A percentile compares a stretch with the other conserved stretches of the same genome.
These are phyloP conservation scores for Phalacrocorax brasilianus DNA, from an alignment of 2,113 vertebrate species.

Conservation along the genomic window DNA sequence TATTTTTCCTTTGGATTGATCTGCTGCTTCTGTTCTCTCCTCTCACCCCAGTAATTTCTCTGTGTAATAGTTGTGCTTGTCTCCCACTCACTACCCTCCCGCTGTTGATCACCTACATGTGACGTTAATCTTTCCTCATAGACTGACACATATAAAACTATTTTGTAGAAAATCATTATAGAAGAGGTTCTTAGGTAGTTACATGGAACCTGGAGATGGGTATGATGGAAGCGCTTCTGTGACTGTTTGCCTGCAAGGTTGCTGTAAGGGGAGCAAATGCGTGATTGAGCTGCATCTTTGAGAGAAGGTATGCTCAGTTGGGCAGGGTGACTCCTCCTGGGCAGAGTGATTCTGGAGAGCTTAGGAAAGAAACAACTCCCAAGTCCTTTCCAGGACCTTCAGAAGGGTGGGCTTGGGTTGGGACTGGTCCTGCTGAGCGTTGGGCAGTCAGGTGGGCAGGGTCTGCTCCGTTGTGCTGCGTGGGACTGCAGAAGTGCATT, in stretches of 20 bases:
- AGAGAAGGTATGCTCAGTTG: not conserved
- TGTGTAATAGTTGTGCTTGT: not conserved
- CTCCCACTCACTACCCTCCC: not conserved
- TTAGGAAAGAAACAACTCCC: not conserved
- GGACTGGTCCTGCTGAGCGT: not conserved
- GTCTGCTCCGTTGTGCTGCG: accelerated
- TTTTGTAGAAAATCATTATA: not conserved
- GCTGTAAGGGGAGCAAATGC: not conserved
- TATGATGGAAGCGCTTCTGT: not conserved
- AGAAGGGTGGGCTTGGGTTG: not conserved
- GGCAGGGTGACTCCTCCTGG: not conserved
- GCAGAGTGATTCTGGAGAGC: not conserved
- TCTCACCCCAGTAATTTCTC: not conserved
- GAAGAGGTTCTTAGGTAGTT: not conserved
- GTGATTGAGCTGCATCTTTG: not conserved
- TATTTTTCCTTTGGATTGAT: not conserved
- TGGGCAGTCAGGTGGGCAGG: not conserved
- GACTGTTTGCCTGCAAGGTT: not conserved
- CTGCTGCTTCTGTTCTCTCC: not conserved
- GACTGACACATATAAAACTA: not conserved
- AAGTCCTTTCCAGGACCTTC: not conserved
- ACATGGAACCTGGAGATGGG: not conserved
- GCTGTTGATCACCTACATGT: not conserved
- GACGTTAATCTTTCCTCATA: not conserved
- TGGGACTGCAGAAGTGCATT: accelerated